phyloP scores from a whole-genome alignment of 2,888 invertebrate species.

The Caenorhabditis zanzibari region DNA sequence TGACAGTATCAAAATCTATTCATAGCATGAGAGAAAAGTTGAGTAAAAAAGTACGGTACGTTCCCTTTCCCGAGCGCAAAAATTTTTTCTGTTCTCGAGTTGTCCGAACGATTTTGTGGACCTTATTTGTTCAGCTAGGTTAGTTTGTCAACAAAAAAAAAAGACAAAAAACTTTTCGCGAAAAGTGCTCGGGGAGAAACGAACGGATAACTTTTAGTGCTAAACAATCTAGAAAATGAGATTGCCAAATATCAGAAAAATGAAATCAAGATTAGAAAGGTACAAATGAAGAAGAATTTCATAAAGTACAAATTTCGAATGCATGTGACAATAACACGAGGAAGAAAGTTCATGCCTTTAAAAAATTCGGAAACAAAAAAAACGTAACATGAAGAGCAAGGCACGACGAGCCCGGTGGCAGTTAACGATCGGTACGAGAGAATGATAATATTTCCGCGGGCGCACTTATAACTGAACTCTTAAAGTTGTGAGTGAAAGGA shows the following conservation, averaged over 20 bases:
- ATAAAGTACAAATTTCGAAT: slow-evolving; percentile 6
- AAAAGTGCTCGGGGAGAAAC: background rate
- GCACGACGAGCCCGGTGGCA: slow-evolving; percentile 58
- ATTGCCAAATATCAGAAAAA: background rate
- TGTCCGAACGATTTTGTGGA: slow-evolving; percentile 55
- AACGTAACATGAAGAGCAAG: slow-evolving; percentile 51
- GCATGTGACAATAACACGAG: slow-evolving; percentile 7
- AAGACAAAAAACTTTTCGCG: background rate
- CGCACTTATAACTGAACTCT: slow-evolving; percentile 60
- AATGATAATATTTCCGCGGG: slow-evolving; percentile 54
- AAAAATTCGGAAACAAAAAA: background rate
- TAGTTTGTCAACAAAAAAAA: slow-evolving; percentile 49
- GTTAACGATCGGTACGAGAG: slow-evolving; percentile 59
- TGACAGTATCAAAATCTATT: slow-evolving; percentile 42
- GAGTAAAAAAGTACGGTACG: slow-evolving; percentile 24
- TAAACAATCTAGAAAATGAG: background rate
- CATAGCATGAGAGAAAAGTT: slow-evolving; percentile 23
- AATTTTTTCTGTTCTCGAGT: slow-evolving; percentile 58
- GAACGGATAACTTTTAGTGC: background rate
- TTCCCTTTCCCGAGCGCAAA: slow-evolving; percentile 25
- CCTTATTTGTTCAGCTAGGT: slow-evolving; percentile 51
- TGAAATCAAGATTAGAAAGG: background rate
- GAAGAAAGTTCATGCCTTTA: slow-evolving; percentile 11
- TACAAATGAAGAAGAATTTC: too few species aligned
- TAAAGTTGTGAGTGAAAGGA: slow-evolving; percentile 18